These are phyloP conservation scores for Serinus canaria DNA, from an alignment of 2,113 vertebrate genomes.

Conservation along the genomic window DNA sequence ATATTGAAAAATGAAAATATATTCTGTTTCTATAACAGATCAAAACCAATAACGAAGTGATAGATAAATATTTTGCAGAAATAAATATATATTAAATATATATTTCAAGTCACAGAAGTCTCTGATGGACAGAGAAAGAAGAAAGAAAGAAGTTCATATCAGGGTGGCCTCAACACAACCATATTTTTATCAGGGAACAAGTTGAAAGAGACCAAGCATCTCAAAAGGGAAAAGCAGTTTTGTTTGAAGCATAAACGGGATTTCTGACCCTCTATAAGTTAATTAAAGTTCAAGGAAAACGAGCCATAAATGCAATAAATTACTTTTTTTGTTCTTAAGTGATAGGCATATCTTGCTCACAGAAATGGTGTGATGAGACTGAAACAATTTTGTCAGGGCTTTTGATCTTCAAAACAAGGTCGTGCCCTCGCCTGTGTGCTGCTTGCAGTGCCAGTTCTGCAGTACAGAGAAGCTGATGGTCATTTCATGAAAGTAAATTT, in stretches of 20 bases:
- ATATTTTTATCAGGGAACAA: background rate
- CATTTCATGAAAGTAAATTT: background rate
- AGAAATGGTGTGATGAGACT: background rate
- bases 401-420: background rate
- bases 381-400: background rate
- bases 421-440: accelerated
- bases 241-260: background rate
- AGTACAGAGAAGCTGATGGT: background rate
- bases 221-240: background rate
- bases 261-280: background rate
- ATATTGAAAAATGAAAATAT: background rate
- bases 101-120: background rate
- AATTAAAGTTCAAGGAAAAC: background rate
- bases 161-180: background rate
- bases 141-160: background rate
- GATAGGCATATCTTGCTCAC: background rate
- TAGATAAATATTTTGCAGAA: background rate
- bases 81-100: background rate
- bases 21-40: background rate
- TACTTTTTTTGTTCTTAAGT: background rate
- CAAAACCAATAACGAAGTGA: background rate
- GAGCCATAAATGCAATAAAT: background rate
- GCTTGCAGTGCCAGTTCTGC: background rate
- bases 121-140: background rate
- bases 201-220: background rate